phyloP scores from a whole-genome alignment of 2,797 vertebrate genomes.

The Rhabdomys pumilio region DNA sequence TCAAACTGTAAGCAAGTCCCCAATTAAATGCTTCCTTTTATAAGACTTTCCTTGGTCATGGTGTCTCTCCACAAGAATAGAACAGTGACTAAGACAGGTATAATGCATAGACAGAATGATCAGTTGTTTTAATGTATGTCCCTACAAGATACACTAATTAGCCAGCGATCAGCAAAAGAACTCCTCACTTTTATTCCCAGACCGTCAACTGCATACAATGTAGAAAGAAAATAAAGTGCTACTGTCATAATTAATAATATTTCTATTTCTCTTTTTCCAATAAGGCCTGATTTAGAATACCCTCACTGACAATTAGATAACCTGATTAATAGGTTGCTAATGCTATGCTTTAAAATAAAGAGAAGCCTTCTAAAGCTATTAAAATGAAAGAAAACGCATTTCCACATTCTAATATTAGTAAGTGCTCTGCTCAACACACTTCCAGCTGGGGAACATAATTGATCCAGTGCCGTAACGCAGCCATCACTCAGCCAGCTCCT shows the following conservation, averaged over 20 bases:
- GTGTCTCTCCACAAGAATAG: neutral
- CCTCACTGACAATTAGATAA: neutral
- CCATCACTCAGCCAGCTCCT: neutral
- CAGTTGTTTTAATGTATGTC: constrained; percentile 44
- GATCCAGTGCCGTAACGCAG: neutral
- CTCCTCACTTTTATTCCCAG: constrained; percentile 6
- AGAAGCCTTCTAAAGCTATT: neutral
- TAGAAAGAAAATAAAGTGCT: neutral
- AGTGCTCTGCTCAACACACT: neutral
- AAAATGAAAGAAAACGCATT: constrained; percentile 58
- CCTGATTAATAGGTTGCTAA: neutral
- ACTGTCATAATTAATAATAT: constrained; percentile 19
- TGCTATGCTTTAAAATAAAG: constrained; percentile 60
- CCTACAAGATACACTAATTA: constrained; percentile 45
- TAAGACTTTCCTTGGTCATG: neutral
- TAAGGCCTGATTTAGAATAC: neutral
- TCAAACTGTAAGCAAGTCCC: neutral
- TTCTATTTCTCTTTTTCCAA: constrained; percentile 30
- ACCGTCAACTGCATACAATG: neutral
- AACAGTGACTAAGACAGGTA: neutral
- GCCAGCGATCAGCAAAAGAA: neutral
- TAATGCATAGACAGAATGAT: neutral
- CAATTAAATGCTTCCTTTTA: neutral
- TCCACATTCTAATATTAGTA: constrained; percentile 52
- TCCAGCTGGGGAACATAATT: neutral